Conservation (phyloP, 2,113 vertebrate genomes). For the Hystrix cristata region DNA sequence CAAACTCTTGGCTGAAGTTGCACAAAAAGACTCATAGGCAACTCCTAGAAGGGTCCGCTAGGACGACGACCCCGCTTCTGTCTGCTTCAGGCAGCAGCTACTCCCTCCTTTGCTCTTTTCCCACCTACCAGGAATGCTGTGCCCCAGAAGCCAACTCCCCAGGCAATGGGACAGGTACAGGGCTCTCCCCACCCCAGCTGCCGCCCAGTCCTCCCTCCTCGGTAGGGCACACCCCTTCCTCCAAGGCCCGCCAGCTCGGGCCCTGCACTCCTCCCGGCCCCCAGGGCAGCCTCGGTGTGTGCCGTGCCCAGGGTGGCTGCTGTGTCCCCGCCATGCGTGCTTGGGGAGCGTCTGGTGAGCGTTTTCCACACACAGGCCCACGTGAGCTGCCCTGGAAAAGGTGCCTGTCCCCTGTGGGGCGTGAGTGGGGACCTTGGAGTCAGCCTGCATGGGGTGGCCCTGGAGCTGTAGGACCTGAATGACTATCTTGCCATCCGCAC, state of each 20-base stretch:
- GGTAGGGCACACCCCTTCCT: not conserved
- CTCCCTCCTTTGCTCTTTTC: constrained; percentile 1
- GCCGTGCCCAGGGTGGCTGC: not conserved
- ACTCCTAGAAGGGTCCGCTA: not conserved
- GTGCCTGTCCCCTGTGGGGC: too few species aligned
- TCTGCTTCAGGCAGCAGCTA: not conserved
- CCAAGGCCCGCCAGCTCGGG: not conserved
- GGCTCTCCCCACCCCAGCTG: not conserved
- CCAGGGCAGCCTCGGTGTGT: not conserved
- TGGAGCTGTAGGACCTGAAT: not conserved
- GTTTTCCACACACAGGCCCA: not conserved
- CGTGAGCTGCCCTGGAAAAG: not conserved
- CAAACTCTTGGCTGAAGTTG: not conserved
- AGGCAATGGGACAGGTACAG: not conserved
- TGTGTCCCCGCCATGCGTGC: not conserved
- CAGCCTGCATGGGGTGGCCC: too few species aligned
- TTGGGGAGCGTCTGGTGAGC: not conserved
- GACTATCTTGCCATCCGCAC: not conserved
- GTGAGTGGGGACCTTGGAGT: not conserved
- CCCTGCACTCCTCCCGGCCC: too few species aligned
- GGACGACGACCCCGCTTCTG: not conserved
- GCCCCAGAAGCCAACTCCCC: not conserved
- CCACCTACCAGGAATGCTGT: not conserved
- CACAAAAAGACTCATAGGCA: not conserved
- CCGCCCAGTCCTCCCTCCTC: not conserved